Conservation (phyloP, 2,113 vertebrate species). For the Atherinomorus stipes region DNA sequence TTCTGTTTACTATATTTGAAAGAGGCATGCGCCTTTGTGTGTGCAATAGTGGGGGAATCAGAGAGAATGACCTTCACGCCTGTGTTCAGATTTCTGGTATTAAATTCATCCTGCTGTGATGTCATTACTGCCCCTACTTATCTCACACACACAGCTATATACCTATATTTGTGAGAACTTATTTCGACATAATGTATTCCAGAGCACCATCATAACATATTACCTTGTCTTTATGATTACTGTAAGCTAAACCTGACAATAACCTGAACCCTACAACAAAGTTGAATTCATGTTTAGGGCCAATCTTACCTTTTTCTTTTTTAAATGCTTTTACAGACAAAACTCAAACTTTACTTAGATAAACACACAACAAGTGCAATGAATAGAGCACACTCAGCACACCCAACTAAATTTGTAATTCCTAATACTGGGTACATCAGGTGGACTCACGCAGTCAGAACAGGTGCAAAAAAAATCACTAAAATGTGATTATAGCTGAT, state of each 20-base stretch:
- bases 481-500: constrained; percentile 10
- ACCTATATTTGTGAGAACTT: constrained; percentile 10
- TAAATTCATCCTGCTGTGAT: constrained; percentile 40
- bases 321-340: not conserved
- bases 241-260: too few relatives aligned
- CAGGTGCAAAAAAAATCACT: not conserved
- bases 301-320: not conserved
- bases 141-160: constrained; percentile 11
- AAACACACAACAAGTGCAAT: not conserved
- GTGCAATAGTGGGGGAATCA: not conserved
- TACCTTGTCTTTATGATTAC: not conserved
- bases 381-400: not conserved
- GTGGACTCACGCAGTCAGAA: constrained; percentile 7
- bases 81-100: constrained; percentile 37
- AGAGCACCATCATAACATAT: not conserved
- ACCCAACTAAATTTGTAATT: not conserved
- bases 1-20: constrained; percentile 29
- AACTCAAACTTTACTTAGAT: not conserved
- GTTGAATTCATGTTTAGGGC: not conserved
- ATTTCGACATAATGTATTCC: not conserved
- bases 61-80: constrained; percentile 45
- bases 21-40: constrained; percentile 12
- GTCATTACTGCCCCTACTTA: constrained; percentile 26
- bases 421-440: not conserved
- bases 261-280: constrained; percentile 5